These are phyloP conservation scores for Coracopsis vasa DNA, from an alignment of 2,113 vertebrate genomes.

Conservation along the genomic window DNA sequence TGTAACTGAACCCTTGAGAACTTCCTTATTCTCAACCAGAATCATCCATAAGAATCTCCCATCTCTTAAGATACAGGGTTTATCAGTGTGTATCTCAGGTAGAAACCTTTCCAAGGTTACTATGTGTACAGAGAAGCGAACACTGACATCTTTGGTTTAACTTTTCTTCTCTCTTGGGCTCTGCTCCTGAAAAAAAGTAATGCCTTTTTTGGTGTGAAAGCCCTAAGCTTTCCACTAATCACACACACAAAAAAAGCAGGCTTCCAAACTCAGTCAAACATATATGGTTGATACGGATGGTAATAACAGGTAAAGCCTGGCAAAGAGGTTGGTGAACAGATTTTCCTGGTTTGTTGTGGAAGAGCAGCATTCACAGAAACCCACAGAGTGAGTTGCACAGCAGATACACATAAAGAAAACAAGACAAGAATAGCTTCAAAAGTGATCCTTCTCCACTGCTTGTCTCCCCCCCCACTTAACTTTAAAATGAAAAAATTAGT, in stretches of 20 bases:
- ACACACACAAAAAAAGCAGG: not conserved
- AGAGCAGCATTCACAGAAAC: not conserved
- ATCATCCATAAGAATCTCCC: not conserved
- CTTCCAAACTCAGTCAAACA: not conserved
- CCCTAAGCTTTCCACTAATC: not conserved
- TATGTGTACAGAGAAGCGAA: not conserved
- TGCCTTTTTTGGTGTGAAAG: not conserved
- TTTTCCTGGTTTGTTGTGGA: not conserved
- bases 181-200: not conserved
- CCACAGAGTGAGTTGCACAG: not conserved
- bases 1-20: not conserved
- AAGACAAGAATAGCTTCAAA: not conserved
- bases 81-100: not conserved
- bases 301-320: not conserved
- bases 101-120: not conserved
- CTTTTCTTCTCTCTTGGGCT: not conserved
- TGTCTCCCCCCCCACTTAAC: not conserved
- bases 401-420: not conserved
- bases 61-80: not conserved
- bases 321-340: not conserved
- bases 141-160: not conserved
- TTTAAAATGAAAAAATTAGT: conserved; percentile 8
- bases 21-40: not conserved
- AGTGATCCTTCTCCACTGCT: not conserved
- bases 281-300: not conserved